Conservation (phyloP, 2,113 vertebrate species). For the Notarius lentiginosus region DNA sequence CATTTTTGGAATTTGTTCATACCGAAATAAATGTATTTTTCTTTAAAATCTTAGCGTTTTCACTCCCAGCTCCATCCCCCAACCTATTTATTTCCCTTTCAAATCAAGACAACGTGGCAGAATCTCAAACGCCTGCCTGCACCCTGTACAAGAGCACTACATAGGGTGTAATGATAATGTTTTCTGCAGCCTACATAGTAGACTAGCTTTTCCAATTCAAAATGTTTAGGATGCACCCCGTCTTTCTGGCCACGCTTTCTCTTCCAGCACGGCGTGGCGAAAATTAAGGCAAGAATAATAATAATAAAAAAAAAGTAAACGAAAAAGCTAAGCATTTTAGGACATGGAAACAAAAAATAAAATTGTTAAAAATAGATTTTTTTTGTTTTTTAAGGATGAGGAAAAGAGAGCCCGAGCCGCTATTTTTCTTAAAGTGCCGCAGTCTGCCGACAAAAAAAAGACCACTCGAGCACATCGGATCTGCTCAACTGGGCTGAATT, state of each 20-base stretch:
- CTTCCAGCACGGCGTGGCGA: background rate
- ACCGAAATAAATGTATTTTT: background rate
- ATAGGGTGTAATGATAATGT: fast-evolving
- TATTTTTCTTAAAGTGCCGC: conserved; percentile 20
- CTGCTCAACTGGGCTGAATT: background rate
- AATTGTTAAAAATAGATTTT: background rate
- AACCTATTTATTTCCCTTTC: background rate
- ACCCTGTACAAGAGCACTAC: background rate
- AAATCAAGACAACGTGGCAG: conserved; percentile 5
- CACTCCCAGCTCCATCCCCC: conserved; percentile 1
- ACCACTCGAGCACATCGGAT: background rate
- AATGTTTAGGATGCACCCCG: background rate
- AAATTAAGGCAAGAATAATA: background rate
- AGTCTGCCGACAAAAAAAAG: conserved; percentile 1
- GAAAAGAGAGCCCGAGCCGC: background rate
- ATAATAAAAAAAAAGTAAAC: no score
- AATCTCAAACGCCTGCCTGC: background rate
- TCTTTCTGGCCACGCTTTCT: conserved; percentile 31
- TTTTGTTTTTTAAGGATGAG: background rate
- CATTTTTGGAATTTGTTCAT: background rate
- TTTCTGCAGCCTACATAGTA: background rate
- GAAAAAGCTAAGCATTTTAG: no score
- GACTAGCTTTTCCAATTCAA: background rate
- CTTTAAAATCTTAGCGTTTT: no score
- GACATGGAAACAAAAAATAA: background rate